phyloP scores from a whole-genome alignment of 2,113 vertebrate genomes.

The Amphilophus citrinellus region DNA sequence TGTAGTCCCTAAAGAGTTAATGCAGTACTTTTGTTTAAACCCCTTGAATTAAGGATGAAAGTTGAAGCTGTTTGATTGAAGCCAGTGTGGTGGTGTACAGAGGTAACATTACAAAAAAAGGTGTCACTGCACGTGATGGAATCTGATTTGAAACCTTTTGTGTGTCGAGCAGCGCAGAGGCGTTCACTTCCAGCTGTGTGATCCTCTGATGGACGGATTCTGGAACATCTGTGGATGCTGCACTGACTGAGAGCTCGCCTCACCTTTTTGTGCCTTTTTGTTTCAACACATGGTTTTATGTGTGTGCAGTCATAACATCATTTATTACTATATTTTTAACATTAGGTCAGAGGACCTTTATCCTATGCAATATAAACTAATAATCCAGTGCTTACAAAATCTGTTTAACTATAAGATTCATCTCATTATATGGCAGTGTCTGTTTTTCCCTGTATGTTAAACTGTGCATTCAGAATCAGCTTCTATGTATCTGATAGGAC shows the following conservation, averaged over 20 bases:
- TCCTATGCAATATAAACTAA: constrained; percentile 28
- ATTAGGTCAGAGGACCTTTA: not conserved
- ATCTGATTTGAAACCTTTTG: not conserved
- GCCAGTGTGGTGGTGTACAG: not conserved
- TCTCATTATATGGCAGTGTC: not conserved
- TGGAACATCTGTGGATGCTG: not conserved
- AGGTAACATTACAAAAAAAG: fast-evolving
- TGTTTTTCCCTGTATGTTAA: not conserved
- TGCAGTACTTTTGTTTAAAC: too few relatives aligned
- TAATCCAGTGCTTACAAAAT: constrained; percentile 16
- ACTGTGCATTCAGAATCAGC: not conserved
- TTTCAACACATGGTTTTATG: too few relatives aligned
- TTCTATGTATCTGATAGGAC: not conserved
- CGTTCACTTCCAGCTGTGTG: constrained; percentile 65
- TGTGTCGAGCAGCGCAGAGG: constrained; percentile 50
- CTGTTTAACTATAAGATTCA: not conserved
- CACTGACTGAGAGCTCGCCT: constrained; percentile 21
- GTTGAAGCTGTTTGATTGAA: too few relatives aligned
- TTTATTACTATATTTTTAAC: not conserved
- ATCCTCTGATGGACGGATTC: constrained; percentile 69
- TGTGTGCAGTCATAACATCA: not conserved
- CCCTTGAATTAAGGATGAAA: too few relatives aligned
- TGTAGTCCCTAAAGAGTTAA: too few relatives aligned
- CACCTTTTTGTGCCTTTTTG: not conserved
- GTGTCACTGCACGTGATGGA: not conserved